A percentile compares a stretch with the other conserved stretches of the same genome.
Conservation (phyloP, 2,797 vertebrate species). For the Liasis olivaceus region DNA sequence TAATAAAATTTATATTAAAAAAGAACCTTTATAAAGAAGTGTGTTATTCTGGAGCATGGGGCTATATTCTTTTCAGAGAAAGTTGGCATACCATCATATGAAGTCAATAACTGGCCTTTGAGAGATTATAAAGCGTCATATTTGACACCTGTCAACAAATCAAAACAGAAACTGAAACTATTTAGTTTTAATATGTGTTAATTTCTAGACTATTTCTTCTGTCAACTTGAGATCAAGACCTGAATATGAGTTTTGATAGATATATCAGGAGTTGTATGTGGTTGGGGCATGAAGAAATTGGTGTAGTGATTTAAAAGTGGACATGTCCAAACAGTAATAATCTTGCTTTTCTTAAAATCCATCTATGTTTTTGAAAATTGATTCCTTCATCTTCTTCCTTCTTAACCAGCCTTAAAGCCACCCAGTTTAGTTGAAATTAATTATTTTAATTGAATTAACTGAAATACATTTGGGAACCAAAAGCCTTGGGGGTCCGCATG, state of each 20-base stretch:
- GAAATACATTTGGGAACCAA: not conserved
- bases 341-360: not conserved
- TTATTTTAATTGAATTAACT: not conserved
- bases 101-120: not conserved
- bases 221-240: not conserved
- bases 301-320: not conserved
- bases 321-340: not conserved
- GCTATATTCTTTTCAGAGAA: not conserved
- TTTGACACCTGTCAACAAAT: not conserved
- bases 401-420: not conserved
- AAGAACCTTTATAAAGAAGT: not conserved
- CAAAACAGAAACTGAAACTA: not conserved
- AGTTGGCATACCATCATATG: not conserved
- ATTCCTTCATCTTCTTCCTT: not conserved
- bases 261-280: not conserved
- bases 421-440: not conserved
- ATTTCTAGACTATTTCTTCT: not conserved
- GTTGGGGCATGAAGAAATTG: not conserved
- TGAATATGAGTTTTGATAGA: not conserved
- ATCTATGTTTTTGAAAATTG: not conserved
- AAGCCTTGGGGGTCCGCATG: not conserved
- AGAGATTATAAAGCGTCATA: not conserved
- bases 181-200: not conserved
- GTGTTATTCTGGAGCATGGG: not conserved
- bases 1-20: too few relatives aligned